Evolutionary conservation across 2,888 invertebrate genomes (phyloP), one percentile per base, ranked within the genome.

Genomic region (Psylliodes chrysocephalus): DNA sequence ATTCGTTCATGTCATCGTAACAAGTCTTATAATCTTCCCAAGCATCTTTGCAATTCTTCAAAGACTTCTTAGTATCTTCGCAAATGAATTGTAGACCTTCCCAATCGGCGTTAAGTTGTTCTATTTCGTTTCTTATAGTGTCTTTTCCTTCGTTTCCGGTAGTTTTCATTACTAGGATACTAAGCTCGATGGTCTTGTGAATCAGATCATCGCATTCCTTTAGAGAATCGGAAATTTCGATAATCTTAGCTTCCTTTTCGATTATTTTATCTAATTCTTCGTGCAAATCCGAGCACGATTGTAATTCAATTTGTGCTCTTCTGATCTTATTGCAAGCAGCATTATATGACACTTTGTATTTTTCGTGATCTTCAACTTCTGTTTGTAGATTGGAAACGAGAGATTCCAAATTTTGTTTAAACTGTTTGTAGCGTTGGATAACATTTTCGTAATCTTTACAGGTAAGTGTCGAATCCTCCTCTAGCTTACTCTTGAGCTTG

Each of bases 281-380:
- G 77, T 95, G 95, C 0, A 93, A 91, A 79, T 95, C 94, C 1
- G 92, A 90, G 71, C 91, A 91, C 73, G 93, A 91, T 76, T 95
- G 94, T 22, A 94, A 88, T 70, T 92, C 91, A n/a, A 92, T 86
- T 75, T 92, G 89, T 12, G 90, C 88, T 75, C 90, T 90, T 22
- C 93, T 86, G 18, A 96, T 87, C 93, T 94, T 95, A 72, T 96
- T 95, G 60, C 91, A 89, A 61, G 93, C 91, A 73, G 90, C 91
- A 74, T 92, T 91, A 73, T 91, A 90, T 0, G 91, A 89, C 72
- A 91, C 91, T 78, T 93, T 93, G 82, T 93, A 96, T 74, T 91
- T 89, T 73, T 95, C 94, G 77, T 97, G 96, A 51, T 93, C 90
- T 68, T 89, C 89, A 0, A 96, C 95, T 82, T 93, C 92, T 61